Percentiles rank a stretch among this genome's conserved stretches.
These are phyloP conservation scores for Gastracanthus pulcherrimus DNA, from an alignment of 2,888 invertebrate genomes.

Conservation along the genomic window DNA sequence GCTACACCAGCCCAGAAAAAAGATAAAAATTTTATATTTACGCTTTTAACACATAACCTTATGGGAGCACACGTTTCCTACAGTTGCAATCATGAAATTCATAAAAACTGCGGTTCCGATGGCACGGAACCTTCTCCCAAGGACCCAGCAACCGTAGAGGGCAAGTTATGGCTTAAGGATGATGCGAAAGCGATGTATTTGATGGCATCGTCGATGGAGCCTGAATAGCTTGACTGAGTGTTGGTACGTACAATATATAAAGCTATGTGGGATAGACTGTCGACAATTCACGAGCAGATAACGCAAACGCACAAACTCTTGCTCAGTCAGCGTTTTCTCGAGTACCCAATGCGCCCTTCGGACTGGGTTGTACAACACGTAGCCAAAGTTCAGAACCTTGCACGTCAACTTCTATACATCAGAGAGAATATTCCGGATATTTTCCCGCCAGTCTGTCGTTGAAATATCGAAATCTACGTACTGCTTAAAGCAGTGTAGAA, in stretches of 20 bases:
- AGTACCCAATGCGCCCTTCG: conserved; percentile 49
- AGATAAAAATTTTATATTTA: too few species aligned
- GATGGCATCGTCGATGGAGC: neutral
- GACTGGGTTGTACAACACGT: too few species aligned
- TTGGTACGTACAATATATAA: neutral
- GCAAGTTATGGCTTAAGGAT: neutral
- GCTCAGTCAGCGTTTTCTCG: conserved; percentile 47
- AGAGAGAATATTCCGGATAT: conserved; percentile 50
- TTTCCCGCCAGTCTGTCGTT: neutral
- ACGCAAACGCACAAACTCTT: conserved; percentile 43
- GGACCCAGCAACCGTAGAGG: neutral
- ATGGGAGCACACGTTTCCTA: too few species aligned
- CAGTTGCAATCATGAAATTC: too few species aligned
- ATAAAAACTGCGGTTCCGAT: too few species aligned
- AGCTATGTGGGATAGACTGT: neutral
- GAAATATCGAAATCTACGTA: neutral
- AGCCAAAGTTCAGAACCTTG: conserved; percentile 50
- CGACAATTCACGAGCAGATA: conserved; percentile 47
- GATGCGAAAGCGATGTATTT: neutral
- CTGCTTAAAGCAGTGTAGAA: neutral
- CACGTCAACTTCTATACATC: conserved; percentile 47
- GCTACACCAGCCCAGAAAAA: too few species aligned
- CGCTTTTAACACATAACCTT: too few species aligned
- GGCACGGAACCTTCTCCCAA: too few species aligned
- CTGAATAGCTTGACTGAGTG: neutral